phyloP scores from a whole-genome alignment of 2,797 vertebrate species.

The Trichosurus vulpecula region DNA sequence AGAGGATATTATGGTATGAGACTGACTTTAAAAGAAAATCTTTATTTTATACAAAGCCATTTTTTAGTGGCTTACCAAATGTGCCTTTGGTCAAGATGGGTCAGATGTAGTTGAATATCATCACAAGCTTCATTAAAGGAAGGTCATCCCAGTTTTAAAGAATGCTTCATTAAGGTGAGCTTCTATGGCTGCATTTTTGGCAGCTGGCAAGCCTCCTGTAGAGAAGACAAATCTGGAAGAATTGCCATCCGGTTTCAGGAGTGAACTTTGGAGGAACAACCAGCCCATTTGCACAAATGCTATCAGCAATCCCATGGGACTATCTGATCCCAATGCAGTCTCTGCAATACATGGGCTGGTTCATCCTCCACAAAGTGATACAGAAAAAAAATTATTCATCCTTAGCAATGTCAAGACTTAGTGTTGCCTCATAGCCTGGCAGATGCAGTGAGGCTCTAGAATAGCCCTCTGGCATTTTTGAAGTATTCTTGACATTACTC shows the following conservation, averaged over 20 bases:
- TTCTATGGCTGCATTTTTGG: slow-evolving; percentile 29
- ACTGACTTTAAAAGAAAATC: slow-evolving; percentile 66
- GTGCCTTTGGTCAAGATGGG: slow-evolving; percentile 83
- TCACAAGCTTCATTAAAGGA: slow-evolving; percentile 61
- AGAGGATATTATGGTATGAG: slow-evolving; percentile 38
- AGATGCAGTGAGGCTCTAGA: neutral
- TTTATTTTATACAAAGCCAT: slow-evolving; percentile 76
- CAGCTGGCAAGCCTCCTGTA: neutral
- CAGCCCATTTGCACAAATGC: slow-evolving; percentile 5
- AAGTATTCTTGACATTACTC: neutral
- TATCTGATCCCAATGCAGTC: neutral
- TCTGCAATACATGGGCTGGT: neutral
- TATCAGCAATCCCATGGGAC: neutral
- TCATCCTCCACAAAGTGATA: neutral
- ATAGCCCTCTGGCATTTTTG: neutral
- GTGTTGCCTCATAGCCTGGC: neutral
- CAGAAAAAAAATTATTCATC: neutral
- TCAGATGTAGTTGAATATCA: slow-evolving; percentile 52
- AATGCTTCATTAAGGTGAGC: slow-evolving; percentile 6
- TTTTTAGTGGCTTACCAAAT: slow-evolving; percentile 79
- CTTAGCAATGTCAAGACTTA: neutral
- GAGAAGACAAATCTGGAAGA: slow-evolving; percentile 22
- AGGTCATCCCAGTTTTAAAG: slow-evolving; percentile 25
- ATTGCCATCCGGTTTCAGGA: slow-evolving; percentile 9
- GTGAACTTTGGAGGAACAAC: neutral